Percentiles rank a stretch among this genome's conserved stretches.
Conservation (phyloP, 2,888 invertebrate species). For the Coremacera marginata region DNA sequence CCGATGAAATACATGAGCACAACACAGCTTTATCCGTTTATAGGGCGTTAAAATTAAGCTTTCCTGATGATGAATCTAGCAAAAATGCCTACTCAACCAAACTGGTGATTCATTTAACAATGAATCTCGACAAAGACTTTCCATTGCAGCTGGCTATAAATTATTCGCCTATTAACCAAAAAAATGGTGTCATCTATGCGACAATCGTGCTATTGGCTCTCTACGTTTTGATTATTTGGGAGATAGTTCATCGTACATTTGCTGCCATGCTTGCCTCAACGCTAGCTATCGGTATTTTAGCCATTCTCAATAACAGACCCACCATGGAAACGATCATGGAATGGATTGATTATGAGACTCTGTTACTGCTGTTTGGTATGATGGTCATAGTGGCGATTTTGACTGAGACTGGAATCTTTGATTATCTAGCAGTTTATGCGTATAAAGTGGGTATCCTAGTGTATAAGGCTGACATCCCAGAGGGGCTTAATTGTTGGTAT, state of each 20-base stretch:
- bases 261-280: constrained; percentile 79
- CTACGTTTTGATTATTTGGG: constrained; percentile 81
- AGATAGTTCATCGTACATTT: constrained; percentile 78
- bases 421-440: constrained; percentile 77
- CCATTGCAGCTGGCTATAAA: background rate
- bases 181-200: constrained; percentile 79
- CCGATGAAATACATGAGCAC: too few relatives aligned
- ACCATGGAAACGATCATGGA: constrained; percentile 74
- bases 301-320: constrained; percentile 76
- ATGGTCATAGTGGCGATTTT: constrained; percentile 82
- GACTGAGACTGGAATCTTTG: constrained; percentile 82
- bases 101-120: too few relatives aligned
- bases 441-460: constrained; percentile 69
- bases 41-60: too few relatives aligned
- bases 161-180: constrained; percentile 64
- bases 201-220: constrained; percentile 76
- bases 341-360: constrained; percentile 80
- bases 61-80: too few relatives aligned
- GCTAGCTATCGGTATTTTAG: constrained; percentile 76
- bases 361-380: constrained; percentile 79
- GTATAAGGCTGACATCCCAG: too few relatives aligned
- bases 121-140: background rate
- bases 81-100: too few relatives aligned
- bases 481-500: too few relatives aligned
- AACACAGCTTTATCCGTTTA: too few relatives aligned